A percentile compares a stretch with the other conserved stretches of the same genome.
These are phyloP conservation scores for Sandelia bainsii DNA, from an alignment of 2,797 vertebrate genomes.

Conservation along the genomic window DNA sequence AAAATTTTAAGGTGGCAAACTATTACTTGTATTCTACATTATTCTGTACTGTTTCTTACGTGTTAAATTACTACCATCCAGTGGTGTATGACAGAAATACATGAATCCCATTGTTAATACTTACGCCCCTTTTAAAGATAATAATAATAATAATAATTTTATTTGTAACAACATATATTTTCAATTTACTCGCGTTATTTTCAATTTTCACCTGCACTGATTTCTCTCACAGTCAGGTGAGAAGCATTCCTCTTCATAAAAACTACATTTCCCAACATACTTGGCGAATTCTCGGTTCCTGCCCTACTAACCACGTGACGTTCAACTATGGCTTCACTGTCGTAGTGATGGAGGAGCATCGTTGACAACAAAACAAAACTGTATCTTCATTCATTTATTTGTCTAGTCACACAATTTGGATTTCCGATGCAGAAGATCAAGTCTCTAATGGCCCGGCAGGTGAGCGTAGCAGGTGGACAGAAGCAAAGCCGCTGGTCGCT, in stretches of 20 bases:
- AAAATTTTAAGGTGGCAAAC: no score
- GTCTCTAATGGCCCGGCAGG: conserved; percentile 97
- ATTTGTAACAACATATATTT: background rate
- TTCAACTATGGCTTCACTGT: conserved; percentile 87
- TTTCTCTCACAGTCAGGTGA: background rate
- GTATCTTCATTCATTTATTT: conserved; percentile 8
- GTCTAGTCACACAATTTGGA: background rate
- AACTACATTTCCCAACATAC: conserved; percentile 86
- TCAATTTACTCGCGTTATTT: background rate
- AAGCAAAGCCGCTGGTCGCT: background rate
- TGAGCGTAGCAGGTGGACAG: conserved; percentile 68
- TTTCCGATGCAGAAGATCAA: conserved; percentile 96
- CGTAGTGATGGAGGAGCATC: conserved; percentile 63
- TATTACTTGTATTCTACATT: background rate
- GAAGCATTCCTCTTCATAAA: background rate
- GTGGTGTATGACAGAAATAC: conserved; percentile 49
- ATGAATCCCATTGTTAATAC: background rate
- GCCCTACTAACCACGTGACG: conserved; percentile 83
- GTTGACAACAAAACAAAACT: conserved; percentile 62
- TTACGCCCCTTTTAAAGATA: background rate
- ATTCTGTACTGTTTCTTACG: background rate
- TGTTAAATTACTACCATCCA: conserved; percentile 67
- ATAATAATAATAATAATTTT: no score
- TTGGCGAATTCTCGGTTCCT: background rate
- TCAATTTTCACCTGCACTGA: background rate